Evolutionary conservation across 1,140 invertebrate genomes (phyloP).

Genomic region (Reticulitermes speratus): DNA sequence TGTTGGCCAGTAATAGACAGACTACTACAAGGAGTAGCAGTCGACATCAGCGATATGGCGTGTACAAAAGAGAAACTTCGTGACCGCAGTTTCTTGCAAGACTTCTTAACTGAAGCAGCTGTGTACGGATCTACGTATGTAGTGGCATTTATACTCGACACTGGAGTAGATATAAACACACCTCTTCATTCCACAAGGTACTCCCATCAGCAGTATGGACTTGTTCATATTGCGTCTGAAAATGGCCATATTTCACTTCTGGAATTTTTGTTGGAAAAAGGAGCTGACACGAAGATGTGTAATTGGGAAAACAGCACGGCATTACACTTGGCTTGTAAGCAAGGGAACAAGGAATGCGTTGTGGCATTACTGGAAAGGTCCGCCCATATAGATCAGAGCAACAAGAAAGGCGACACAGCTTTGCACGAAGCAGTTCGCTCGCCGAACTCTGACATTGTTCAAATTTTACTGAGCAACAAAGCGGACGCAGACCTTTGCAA

Average conservation of each 20-base stretch:
- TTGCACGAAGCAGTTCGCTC: constrained; percentile 69
- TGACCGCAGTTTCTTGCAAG: background rate
- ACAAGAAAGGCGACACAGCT: constrained; percentile 25
- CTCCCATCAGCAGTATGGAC: background rate
- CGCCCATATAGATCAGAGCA: constrained; percentile 21
- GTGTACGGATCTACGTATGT: background rate
- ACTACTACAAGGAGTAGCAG: background rate
- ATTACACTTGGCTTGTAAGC: constrained; percentile 24
- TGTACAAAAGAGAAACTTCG: background rate
- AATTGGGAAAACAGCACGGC: constrained; percentile 22
- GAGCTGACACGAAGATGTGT: constrained; percentile 17
- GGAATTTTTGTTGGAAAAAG: constrained; percentile 26
- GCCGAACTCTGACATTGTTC: constrained; percentile 68
- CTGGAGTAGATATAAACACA: constrained; percentile 3
- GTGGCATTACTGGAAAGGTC: constrained; percentile 25
- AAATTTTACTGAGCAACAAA: constrained; percentile 60
- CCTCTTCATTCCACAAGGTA: constrained; percentile 11
- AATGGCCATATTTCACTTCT: constrained; percentile 11
- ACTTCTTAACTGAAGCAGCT: background rate
- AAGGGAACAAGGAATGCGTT: constrained; percentile 21
- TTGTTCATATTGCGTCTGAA: constrained; percentile 13
- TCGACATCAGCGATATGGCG: background rate
- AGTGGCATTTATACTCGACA: background rate
- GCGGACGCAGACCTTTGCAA: constrained; percentile 66
- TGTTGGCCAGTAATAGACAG: background rate